Evolutionary conservation across 2,888 invertebrate genomes (phyloP).

Genomic region (Cantharis flavilabris): DNA sequence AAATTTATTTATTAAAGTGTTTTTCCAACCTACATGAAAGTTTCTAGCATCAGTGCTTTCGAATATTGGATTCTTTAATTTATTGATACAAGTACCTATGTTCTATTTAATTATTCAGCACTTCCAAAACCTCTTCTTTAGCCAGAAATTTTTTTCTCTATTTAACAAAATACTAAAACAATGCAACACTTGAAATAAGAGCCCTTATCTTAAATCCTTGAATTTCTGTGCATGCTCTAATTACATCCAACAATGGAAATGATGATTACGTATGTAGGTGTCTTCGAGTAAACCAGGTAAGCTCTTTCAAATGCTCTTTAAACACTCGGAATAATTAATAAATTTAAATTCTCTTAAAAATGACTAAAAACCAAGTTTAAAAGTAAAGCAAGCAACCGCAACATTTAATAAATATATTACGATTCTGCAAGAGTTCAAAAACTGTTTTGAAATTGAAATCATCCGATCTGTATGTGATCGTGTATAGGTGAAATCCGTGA

Average conservation of each 20-base stretch:
- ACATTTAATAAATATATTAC: conserved; percentile 18
- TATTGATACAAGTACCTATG: neutral
- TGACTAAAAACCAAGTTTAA: neutral
- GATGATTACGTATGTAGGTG: neutral
- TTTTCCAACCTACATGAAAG: neutral
- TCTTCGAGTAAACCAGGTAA: neutral
- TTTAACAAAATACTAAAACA: neutral
- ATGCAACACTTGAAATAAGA: neutral
- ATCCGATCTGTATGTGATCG: conserved; percentile 32
- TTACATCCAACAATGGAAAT: neutral
- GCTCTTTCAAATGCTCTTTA: neutral
- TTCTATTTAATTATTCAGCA: neutral
- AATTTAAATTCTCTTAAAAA: neutral
- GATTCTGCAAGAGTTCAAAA: conserved; percentile 16
- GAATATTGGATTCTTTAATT: neutral
- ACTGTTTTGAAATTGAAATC: conserved; percentile 33
- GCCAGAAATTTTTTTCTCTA: neutral
- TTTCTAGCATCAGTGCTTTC: neutral
- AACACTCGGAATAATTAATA: neutral
- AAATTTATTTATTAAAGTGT: neutral
- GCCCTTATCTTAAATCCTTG: neutral
- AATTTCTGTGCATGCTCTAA: neutral
- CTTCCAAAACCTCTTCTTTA: neutral
- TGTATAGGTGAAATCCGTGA: conserved; percentile 33
- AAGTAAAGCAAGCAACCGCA: neutral